These are phyloP conservation scores for Lepisosteus osseus DNA, from an alignment of 2,113 vertebrate species.

Conservation along the genomic window DNA sequence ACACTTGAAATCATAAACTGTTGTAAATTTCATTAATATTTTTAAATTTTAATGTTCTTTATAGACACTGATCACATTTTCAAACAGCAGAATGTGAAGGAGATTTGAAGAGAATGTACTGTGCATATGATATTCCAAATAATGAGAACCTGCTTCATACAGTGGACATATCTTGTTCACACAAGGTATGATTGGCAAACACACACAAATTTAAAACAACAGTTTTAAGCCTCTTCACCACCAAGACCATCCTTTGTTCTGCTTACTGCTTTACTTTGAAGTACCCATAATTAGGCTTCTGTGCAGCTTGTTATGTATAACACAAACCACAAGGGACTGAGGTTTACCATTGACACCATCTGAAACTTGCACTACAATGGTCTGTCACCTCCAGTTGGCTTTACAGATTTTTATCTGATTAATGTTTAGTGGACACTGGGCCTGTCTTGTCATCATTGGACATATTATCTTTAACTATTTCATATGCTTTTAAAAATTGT, in stretches of 20 bases:
- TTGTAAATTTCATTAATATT: background rate
- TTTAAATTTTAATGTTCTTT: background rate
- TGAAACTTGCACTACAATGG: background rate
- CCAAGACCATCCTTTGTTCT: background rate
- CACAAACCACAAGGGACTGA: background rate
- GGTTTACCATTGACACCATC: slow-evolving; percentile 4
- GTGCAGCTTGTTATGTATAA: background rate
- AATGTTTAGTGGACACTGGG: too few species aligned
- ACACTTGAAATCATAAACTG: background rate
- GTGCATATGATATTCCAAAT: too few species aligned
- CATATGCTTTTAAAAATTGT: too few species aligned
- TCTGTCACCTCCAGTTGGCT: slow-evolving; percentile 9
- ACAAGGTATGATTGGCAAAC: too few species aligned
- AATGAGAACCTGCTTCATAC: too few species aligned
- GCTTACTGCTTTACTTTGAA: background rate
- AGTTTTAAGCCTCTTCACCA: background rate
- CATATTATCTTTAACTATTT: too few species aligned
- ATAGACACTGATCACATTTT: too few species aligned
- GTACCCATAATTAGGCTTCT: slow-evolving; percentile 1
- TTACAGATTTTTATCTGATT: background rate
- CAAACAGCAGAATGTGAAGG: background rate
- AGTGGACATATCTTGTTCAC: too few species aligned
- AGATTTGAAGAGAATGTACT: too few species aligned
- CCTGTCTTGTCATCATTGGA: too few species aligned
- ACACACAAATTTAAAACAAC: background rate